Base-by-base conservation (phyloP, 2,113 vertebrate genomes). In the Centrocercus urophasianus region DNA sequence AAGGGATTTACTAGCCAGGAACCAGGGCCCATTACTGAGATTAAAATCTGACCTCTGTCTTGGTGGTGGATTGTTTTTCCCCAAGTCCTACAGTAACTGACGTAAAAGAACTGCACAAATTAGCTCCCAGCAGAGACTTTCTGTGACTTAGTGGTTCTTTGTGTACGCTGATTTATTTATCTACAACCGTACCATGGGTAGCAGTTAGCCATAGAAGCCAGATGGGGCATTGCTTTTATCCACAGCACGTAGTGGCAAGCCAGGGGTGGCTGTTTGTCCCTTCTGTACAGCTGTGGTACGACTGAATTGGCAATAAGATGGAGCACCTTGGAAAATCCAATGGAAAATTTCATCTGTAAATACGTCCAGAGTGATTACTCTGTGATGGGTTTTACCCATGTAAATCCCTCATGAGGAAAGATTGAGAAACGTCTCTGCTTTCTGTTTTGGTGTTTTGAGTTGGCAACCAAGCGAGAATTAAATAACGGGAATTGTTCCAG, bases 381-480 rank as follows among this genome's bases (percentile, higher is more conserved):
- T 36, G 25, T 52, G 2, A 61, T 78, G 83, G 85, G 89, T 83
- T 95, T 96, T 97, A 64, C 63, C 38, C 81, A 57, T 14, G 67
- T 77, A 92, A 82, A 85, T 89, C 75, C 64, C 85, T 95, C 65
- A 45, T 19, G 90, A 88, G 85, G 72, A 74, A 89, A 85, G 85
- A 91, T 45, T 95, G 91, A 96, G 89, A 91, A 95, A 95, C 7
- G 72, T 81, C 82, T 97, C 93, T 88, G 84, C 77, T 48, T 78
- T 95, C 56, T 96, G 61, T 88, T 95, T 95, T 79, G 86, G 65
- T 94, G 81, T 64, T 93, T 93, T 61, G 63, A 95, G 88, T 86
- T 97, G 93, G 93, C 93, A 96, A 45, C 89, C 70, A 36, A 91
- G 76, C 1, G 8, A 83, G 75, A 93, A 90, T 89, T 88, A 93